Base-by-base conservation (phyloP, 2,797 vertebrate species). In the Crenuchus spilurus region DNA sequence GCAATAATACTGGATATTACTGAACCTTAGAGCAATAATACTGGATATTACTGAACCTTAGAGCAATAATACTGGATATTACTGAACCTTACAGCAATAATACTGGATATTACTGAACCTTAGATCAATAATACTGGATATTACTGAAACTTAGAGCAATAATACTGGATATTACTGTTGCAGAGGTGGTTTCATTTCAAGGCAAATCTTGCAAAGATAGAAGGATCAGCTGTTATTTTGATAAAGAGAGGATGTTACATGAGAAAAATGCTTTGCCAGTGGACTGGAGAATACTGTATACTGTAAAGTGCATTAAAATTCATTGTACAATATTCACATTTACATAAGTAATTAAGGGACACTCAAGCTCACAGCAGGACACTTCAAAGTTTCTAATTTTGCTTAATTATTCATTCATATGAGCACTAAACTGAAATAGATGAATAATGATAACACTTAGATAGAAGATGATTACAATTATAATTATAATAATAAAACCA, bases 361-460 rank as follows among this genome's bases (percentile, higher is more conserved):
- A 14, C 49, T 64, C 48, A 4, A 42, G 60, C 54, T 72, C 70
- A 33, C 70, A 64, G 48, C 61, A 54, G 60, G 49, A 22, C 62
- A 33, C 46, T 46, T 64, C 13, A 58, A 41, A 24, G 9, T 48
- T 65, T 55, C 52, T 65, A 70, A 74, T 74, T 65, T 37, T 39
- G 20, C 9, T 28, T 70, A 14, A 70, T 67, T 42, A 72, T 70
- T 55, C 41, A 74, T 78, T 73, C 58, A 77, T 55, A 48, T 68
- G 20, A 44, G 70, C 22, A 35, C 22, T 20, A 64, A 30, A 63
- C 39, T 33, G 10, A 62, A 44, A 41, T n/a, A 22, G 35, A 9
- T 62, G 55, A 55, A 46, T 44, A 42, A 67, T 48, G 24, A 60
- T 57, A 69, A 63, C 37, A 33, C 39, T 30, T 57, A 44, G n/a